Base-by-base conservation (phyloP, 2,797 vertebrate genomes). In the Acipenser oxyrinchus region DNA sequence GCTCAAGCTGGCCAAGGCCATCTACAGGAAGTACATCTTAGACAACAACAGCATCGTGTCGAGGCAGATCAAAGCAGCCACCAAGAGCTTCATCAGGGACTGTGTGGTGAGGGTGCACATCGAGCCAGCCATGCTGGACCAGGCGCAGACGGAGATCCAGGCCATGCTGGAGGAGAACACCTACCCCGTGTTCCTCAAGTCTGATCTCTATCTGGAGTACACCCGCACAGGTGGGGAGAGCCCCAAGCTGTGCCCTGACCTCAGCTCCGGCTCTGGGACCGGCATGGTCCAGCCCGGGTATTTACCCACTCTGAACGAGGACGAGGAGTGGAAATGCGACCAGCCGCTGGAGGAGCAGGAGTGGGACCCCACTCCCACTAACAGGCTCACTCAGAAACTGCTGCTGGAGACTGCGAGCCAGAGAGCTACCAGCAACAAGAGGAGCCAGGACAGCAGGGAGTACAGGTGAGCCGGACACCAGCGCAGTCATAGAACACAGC, bases 1-100 rank as follows among this genome's bases (percentile, higher is more conserved):
- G 84, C 82, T 95, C 6, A 99, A 97, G 81, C 84, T 97, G 77
- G 95, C 96, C 2, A 96, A 95, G 80, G 94, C 93, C 9, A 99
- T 99, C 76, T 99, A 98, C 78, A 94, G 93, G 75, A 98, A 95
- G 76, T 99, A 97, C 78, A 93, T 99, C 77, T 86, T 96, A 1
- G 96, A 99, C 79, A 92, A 81, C 83, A 93, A 87, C 0, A 93
- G 93, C 15, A 95, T 98, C 4, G 96, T 99, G 66, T 95, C 95
- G 48, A 85, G 93, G 75, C 95, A 95, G 81, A 95, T 98, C 81
- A 97, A 96, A 85, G 92, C 94, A 0, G 95, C 95, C 58, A 99
- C 97, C 18, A 97, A 94, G 80, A 95, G 94, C 86, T 97, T 97
- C 88, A 97, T 99, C 78, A 96, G 92, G 86, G 96, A 97, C 86